Evolutionary conservation across 2,888 invertebrate genomes (phyloP).

Genomic region (Sthenelais limicola): DNA sequence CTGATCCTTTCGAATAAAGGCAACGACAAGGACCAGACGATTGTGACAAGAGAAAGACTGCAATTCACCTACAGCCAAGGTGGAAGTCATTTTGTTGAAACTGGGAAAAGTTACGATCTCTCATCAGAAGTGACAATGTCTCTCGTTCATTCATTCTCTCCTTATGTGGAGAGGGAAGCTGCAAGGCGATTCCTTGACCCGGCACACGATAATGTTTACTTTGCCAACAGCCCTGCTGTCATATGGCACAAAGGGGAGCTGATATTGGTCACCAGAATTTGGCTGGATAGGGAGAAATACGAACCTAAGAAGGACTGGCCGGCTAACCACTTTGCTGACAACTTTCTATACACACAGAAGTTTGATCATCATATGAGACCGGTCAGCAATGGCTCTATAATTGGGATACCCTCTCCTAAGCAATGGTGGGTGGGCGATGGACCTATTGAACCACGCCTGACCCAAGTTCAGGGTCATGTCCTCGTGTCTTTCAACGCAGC

Average conservation of each 20-base stretch:
- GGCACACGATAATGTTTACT: conserved; percentile 52
- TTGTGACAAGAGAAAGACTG: conserved; percentile 25
- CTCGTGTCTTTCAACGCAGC: conserved; percentile 55
- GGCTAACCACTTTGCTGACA: conserved; percentile 57
- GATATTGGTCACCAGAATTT: conserved; percentile 54
- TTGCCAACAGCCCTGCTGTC: conserved; percentile 57
- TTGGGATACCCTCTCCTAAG: conserved; percentile 56
- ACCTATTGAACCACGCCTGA: conserved; percentile 56
- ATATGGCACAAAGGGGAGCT: conserved; percentile 52
- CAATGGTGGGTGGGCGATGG: conserved; percentile 57
- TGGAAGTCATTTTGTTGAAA: conserved; percentile 52
- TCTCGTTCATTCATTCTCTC: conserved; percentile 56
- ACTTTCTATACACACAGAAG: conserved; percentile 56
- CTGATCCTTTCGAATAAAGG: too few species aligned
- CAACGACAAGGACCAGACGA: conserved; percentile 1
- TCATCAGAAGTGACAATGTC: conserved; percentile 38
- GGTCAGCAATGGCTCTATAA: conserved; percentile 51
- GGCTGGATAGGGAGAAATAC: conserved; percentile 56
- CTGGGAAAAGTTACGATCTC: conserved; percentile 42
- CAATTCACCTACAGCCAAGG: conserved; percentile 27
- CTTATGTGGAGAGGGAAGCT: conserved; percentile 54
- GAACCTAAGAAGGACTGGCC: conserved; percentile 54
- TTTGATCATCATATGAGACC: conserved; percentile 54
- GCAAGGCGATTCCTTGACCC: conserved; percentile 54
- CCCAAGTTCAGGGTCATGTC: conserved; percentile 48